These are phyloP conservation scores for Trachelus troglodyta DNA, from an alignment of 2,888 invertebrate genomes.

Conservation along the genomic window DNA sequence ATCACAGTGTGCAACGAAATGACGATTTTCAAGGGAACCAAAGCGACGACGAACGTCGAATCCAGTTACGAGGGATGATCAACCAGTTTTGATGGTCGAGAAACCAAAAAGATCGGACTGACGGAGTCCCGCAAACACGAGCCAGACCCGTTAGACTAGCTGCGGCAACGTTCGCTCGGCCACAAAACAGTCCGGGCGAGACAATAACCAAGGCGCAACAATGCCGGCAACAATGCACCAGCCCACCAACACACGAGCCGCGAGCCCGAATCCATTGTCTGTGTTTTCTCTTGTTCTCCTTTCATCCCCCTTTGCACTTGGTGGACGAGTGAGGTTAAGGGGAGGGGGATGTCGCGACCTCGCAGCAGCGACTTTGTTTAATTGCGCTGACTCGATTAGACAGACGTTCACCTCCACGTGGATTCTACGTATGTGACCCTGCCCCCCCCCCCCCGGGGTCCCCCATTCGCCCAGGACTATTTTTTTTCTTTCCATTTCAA, in stretches of 20 bases:
- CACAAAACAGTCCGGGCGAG: conserved; percentile 58
- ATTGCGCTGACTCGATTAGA: conserved; percentile 10
- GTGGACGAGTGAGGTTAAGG: conserved; percentile 25
- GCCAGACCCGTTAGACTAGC: conserved; percentile 32
- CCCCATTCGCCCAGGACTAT: too few relatives aligned
- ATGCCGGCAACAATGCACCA: conserved; percentile 54
- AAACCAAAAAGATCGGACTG: too few relatives aligned
- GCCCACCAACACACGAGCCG: conserved; percentile 49
- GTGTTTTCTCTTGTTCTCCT: conserved; percentile 57
- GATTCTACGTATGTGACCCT: not conserved
- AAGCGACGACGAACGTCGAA: too few relatives aligned
- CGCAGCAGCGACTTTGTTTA: conserved; percentile 5
- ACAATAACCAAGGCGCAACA: conserved; percentile 60
- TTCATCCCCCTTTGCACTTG: conserved; percentile 50
- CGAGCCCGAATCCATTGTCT: conserved; percentile 59
- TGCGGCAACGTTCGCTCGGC: conserved; percentile 52
- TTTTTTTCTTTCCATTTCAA: too few relatives aligned
- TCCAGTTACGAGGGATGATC: too few relatives aligned
- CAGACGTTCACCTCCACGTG: not conserved
- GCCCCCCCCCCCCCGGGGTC: not conserved
- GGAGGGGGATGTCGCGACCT: conserved; percentile 12
- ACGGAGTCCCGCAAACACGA: too few relatives aligned
- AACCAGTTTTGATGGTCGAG: too few relatives aligned
- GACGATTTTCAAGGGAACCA: not conserved
- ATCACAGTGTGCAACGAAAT: rapidly evolving